Evolutionary conservation across 1,140 invertebrate genomes (phyloP), one percentile per base, ranked within the genome.

Genomic region (Danaus plexippus): DNA sequence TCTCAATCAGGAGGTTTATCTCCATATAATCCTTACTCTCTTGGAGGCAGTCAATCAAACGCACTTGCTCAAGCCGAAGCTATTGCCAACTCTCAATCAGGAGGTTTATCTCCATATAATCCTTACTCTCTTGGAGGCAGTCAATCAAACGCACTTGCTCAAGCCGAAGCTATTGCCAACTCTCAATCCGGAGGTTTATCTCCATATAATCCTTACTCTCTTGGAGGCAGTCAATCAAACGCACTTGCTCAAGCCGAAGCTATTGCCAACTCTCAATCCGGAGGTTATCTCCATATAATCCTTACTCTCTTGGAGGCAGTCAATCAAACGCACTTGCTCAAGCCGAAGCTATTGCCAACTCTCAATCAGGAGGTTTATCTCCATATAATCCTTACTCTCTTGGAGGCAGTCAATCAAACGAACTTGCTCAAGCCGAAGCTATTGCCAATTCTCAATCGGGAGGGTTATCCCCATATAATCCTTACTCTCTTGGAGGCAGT

Each of bases 1-100:
- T 11, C 59, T 9, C 48, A 61, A 45, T 11, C 52, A 9, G 32
- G 40, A 42, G 51, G 55, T 22, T 5, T 54, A n/a, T 62, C 52
- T 46, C 54, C 50, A 11, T 40, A 13, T 5, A 49, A 11, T 46
- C 54, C 59, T 13, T 56, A 52, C 15, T 47, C 43, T 18, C 4
- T 10, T n/a, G 59, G 59, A 56, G 43, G 52, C 18, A 11, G 9
- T 44, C 48, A 52, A 42, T 48, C 54, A 22, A 47, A 3, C 46
- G 49, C 43, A 9, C 55, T 46, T 13, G 48, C 55, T 47, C 44
- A 54, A 12, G 15, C 15, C 7, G 44, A 54, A n/a, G 46, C 53
- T 9, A 43, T 55, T 43, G 13, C 11, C 7, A 55, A 55, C 9
- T 5, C 45, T 13, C 52, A 54, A 32, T 32, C 22, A 7, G 22